A percentile compares a stretch with the other conserved stretches of the same genome.
Conservation (phyloP, 2,113 vertebrate species). For the Apus apus region DNA sequence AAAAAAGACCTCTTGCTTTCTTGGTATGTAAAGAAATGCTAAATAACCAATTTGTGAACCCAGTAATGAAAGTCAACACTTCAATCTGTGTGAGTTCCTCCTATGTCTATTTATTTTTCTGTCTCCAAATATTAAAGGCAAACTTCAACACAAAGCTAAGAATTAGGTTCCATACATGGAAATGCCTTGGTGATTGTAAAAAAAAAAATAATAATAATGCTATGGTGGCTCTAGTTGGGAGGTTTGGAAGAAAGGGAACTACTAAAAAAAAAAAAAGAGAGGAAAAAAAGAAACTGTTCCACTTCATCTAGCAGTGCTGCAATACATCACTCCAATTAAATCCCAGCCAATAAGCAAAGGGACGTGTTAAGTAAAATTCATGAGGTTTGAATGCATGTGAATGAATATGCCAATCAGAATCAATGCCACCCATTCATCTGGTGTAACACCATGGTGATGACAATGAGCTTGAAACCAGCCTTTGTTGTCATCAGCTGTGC, state of each 20-base stretch:
- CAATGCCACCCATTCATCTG: conserved; percentile 76
- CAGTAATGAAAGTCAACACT: conserved; percentile 54
- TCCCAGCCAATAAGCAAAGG: conserved; percentile 75
- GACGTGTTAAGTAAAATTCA: conserved; percentile 80
- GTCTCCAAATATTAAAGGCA: conserved; percentile 60
- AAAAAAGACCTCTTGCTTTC: conserved; percentile 20
- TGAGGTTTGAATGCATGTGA: conserved; percentile 78
- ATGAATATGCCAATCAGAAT: conserved; percentile 81
- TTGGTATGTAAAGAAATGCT: conserved; percentile 11
- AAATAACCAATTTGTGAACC: conserved; percentile 27
- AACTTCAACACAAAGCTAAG: conserved; percentile 64
- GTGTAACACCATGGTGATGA: conserved; percentile 79
- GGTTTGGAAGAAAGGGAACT: conserved; percentile 56
- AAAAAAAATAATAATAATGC: conserved; percentile 14
- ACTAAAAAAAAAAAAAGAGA: background rate
- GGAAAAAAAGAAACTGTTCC: conserved; percentile 75
- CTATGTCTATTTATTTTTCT: conserved; percentile 66
- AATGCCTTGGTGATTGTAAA: conserved; percentile 48
- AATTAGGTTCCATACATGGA: conserved; percentile 52
- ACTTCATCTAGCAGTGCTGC: conserved; percentile 76
- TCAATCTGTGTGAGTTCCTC: conserved; percentile 46
- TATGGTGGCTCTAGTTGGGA: conserved; percentile 63
- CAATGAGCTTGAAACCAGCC: conserved; percentile 76
- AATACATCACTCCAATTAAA: conserved; percentile 81
- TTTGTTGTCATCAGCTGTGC: conserved; percentile 78